Conservation (phyloP, 1,140 invertebrate genomes). For the Sarcophaga bullata region DNA sequence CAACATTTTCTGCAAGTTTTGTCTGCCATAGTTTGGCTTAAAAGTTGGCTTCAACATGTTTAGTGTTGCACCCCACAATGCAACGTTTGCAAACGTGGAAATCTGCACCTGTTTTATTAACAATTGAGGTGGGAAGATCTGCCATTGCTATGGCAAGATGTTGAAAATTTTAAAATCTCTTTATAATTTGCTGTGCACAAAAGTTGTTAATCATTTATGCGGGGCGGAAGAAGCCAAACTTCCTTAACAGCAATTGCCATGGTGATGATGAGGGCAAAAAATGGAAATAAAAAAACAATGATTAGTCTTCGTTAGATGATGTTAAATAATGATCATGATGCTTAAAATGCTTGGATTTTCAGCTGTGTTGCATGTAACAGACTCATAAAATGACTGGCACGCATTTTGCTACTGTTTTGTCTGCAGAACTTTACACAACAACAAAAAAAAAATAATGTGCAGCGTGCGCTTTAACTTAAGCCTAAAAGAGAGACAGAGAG, state of each 20-base stretch:
- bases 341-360: neutral
- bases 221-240: neutral
- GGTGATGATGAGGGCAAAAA: neutral
- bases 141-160: neutral
- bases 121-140: neutral
- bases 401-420: constrained; percentile 19
- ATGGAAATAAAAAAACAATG: neutral
- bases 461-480: neutral
- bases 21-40: too few species aligned
- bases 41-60: neutral
- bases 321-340: neutral
- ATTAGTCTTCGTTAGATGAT: neutral
- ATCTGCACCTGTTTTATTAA: constrained; percentile 1
- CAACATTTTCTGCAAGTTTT: neutral
- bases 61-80: neutral
- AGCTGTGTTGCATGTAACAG: constrained; percentile 5
- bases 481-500: too few species aligned
- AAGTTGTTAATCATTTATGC: constrained; percentile 20
- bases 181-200: neutral
- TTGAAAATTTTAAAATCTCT: constrained; percentile 1
- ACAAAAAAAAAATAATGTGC: neutral
- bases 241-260: neutral
- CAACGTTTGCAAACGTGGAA: neutral
- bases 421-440: neutral
- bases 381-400: constrained; percentile 23